phyloP scores from a whole-genome alignment of 2,113 vertebrate genomes.

The Trogon surrucura region DNA sequence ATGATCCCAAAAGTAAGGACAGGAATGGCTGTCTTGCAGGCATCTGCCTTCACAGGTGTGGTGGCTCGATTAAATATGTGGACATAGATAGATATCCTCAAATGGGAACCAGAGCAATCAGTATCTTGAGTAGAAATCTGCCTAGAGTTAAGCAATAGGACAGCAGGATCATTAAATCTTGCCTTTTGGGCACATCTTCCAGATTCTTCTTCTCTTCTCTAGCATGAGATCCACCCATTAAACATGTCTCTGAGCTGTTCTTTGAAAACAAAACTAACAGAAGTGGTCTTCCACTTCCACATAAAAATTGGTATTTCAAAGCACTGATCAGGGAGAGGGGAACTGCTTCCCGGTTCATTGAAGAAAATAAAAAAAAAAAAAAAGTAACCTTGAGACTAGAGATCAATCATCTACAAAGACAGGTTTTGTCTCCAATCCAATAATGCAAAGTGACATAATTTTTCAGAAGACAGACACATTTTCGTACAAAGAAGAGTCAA shows the following conservation, averaged over 20 bases:
- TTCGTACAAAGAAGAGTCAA: background rate
- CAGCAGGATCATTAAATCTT: background rate
- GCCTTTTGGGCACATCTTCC: background rate
- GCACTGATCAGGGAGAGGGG: background rate
- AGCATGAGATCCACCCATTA: background rate
- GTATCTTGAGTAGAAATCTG: background rate
- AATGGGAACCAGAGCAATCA: background rate
- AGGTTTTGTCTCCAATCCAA: background rate
- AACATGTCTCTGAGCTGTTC: background rate
- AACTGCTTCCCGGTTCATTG: background rate
- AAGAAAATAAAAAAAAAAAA: background rate
- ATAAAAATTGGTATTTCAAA: background rate
- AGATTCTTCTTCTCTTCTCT: background rate
- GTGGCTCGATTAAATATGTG: background rate
- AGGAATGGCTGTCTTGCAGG: background rate
- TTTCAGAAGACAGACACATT: background rate
- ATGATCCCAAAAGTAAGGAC: background rate
- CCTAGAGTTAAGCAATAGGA: background rate
- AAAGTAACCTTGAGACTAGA: background rate
- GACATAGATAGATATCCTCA: background rate
- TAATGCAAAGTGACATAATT: background rate
- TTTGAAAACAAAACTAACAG: background rate
- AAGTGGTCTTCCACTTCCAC: background rate
- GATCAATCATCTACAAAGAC: background rate
- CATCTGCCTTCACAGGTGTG: background rate